Evolutionary conservation across 2,797 vertebrate genomes (phyloP).

Genomic region (Chiroxiphia lanceolata): DNA sequence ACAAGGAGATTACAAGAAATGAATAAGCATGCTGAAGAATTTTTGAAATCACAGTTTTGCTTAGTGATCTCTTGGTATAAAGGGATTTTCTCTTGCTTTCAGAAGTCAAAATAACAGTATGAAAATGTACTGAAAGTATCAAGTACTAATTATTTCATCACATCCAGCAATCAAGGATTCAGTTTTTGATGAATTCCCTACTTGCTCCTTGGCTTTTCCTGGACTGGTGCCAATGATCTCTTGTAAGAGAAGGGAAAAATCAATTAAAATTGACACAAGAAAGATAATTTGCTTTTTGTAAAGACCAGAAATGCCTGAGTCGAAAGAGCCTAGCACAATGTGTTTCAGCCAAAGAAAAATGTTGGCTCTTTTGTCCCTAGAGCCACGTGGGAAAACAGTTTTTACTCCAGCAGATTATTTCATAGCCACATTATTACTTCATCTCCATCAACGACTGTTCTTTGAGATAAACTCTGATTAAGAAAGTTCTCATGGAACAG

Average conservation of each 20-base stretch:
- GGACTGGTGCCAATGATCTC: conserved; percentile 33
- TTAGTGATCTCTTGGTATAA: background rate
- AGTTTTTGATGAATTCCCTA: conserved; percentile 57
- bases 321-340: background rate
- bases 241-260: conserved; percentile 41
- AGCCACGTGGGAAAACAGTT: background rate
- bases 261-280: conserved; percentile 65
- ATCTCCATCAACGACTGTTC: background rate
- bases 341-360: background rate
- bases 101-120: background rate
- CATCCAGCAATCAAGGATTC: conserved; percentile 44
- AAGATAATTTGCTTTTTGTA: conserved; percentile 16
- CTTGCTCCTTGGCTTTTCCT: conserved; percentile 15
- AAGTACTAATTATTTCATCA: conserved; percentile 68
- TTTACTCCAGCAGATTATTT: background rate
- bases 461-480: conserved; percentile 34
- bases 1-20: background rate
- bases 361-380: background rate
- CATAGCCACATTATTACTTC: background rate
- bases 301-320: conserved; percentile 21
- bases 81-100: background rate
- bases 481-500: background rate
- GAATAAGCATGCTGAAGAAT: background rate
- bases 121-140: conserved; percentile 13
- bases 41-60: background rate